Evolutionary conservation across 2,888 invertebrate genomes (phyloP).

Genomic region (Cremastobaeus sp.): DNA sequence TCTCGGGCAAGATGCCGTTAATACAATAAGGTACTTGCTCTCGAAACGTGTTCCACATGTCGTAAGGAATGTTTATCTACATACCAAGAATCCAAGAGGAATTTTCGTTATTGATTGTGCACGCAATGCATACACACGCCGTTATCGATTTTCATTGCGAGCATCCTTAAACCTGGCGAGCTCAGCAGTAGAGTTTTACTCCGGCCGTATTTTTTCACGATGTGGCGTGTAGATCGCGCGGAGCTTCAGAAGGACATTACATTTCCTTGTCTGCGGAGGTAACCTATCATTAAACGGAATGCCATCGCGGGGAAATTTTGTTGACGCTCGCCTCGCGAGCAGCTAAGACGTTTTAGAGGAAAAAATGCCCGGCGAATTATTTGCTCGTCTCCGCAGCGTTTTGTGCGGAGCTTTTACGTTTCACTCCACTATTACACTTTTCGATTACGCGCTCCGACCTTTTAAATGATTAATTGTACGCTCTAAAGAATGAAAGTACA

Average conservation of each 20-base stretch:
- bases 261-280: conserved; percentile 45
- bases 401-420: conserved; percentile 9
- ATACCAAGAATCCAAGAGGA: conserved; percentile 49
- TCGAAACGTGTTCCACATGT: conserved; percentile 23
- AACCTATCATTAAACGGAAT: conserved; percentile 41
- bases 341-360: conserved; percentile 17
- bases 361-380: conserved; percentile 14
- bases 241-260: conserved; percentile 52
- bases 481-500: no score
- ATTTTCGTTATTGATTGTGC: conserved; percentile 57
- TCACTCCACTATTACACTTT: background rate
- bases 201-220: conserved; percentile 56
- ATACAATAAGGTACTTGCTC: conserved; percentile 39
- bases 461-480: no score
- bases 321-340: conserved; percentile 36
- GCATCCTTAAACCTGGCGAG: conserved; percentile 57
- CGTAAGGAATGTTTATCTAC: conserved; percentile 56
- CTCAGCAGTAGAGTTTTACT: conserved; percentile 54
- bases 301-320: conserved; percentile 48
- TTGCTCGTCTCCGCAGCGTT: conserved; percentile 18
- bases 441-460: no score
- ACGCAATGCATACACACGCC: conserved; percentile 56
- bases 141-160: conserved; percentile 61
- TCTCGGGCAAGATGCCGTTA: background rate
- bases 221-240: conserved; percentile 43